Percentiles rank a stretch among this genome's conserved stretches.
phyloP scores from a whole-genome alignment of 2,113 vertebrate genomes.

The Brevimyrus niger region DNA sequence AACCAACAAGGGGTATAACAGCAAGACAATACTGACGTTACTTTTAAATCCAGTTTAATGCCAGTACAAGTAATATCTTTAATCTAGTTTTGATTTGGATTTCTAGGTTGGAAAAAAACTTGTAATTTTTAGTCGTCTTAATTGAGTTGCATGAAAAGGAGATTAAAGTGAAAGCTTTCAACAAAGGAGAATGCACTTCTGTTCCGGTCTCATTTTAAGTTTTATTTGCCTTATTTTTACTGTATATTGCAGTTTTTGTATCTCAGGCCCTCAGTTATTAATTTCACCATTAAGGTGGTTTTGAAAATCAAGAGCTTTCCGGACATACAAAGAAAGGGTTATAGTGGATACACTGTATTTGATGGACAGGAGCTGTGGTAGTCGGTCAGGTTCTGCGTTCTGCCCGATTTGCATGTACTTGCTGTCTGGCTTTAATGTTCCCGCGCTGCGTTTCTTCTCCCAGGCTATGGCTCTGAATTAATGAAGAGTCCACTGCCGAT shows the following conservation, averaged over 20 bases:
- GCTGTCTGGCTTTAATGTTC: constrained; percentile 11
- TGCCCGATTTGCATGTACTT: constrained; percentile 8
- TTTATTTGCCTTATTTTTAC: neutral
- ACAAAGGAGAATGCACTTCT: neutral
- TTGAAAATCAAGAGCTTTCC: neutral
- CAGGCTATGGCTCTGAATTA: constrained; percentile 6
- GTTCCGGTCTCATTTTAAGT: neutral
- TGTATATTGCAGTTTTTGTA: neutral
- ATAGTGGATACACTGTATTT: neutral
- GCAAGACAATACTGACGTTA: neutral
- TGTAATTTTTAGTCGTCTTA: neutral
- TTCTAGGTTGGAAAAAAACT: neutral
- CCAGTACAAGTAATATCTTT: neutral
- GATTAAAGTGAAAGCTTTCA: neutral
- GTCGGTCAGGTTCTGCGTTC: neutral
- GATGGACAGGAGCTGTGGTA: neutral
- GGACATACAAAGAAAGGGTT: neutral
- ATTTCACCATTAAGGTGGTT: neutral
- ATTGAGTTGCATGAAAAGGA: neutral
- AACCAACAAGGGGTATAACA: neutral
- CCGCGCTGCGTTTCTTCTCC: neutral
- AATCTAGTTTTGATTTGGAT: neutral
- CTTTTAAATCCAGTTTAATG: neutral
- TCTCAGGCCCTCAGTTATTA: neutral
- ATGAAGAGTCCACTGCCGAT: constrained; percentile 4